These are phyloP conservation scores for Calliphora vomitoria DNA, from an alignment of 2,888 invertebrate genomes.

Conservation along the genomic window DNA sequence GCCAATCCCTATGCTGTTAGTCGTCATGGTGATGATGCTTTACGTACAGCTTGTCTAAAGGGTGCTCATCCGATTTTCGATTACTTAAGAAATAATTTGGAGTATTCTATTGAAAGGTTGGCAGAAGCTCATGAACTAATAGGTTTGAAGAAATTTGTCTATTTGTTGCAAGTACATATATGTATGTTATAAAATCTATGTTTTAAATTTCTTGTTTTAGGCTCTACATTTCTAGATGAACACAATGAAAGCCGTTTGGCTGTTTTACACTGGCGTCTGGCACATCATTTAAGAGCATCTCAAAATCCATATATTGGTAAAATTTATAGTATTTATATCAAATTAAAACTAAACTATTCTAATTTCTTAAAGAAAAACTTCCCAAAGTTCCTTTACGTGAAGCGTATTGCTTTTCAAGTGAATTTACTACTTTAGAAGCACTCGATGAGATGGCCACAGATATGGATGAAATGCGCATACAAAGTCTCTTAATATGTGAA, in stretches of 20 bases:
- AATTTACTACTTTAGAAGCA: slow-evolving; percentile 90
- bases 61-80: slow-evolving; percentile 90
- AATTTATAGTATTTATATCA: neutral
- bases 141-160: slow-evolving; percentile 83
- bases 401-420: slow-evolving; percentile 89
- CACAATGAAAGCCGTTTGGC: slow-evolving; percentile 91
- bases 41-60: slow-evolving; percentile 94
- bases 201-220: slow-evolving; percentile 73
- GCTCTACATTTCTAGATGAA: slow-evolving; percentile 94
- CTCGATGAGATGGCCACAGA: slow-evolving; percentile 90
- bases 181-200: neutral
- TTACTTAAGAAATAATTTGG: slow-evolving; percentile 88
- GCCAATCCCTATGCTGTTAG: slow-evolving; percentile 92
- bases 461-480: slow-evolving; percentile 93
- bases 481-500: slow-evolving; percentile 94
- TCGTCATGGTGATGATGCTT: slow-evolving; percentile 94
- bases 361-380: slow-evolving; percentile 84
- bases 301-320: slow-evolving; percentile 81
- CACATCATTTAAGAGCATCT: slow-evolving; percentile 88
- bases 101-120: slow-evolving; percentile 88
- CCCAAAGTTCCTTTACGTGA: slow-evolving; percentile 86
- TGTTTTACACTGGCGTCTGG: slow-evolving; percentile 91
- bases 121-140: slow-evolving; percentile 95
- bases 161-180: neutral
- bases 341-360: neutral